Base-by-base conservation (phyloP, 2,113 vertebrate species). In the Phoenicopterus ruber region DNA sequence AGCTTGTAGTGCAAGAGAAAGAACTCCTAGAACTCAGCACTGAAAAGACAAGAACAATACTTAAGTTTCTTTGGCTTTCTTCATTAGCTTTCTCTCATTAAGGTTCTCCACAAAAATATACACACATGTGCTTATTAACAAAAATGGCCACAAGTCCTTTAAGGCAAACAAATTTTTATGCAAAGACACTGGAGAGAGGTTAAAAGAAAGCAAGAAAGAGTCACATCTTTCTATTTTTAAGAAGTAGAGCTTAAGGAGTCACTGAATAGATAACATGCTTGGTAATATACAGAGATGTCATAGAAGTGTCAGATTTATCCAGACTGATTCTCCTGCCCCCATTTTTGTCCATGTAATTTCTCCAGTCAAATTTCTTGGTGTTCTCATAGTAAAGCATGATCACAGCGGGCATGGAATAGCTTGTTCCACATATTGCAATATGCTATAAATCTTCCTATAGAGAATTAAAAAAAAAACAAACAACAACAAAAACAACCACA, bases 321-420 rank as follows among this genome's bases (percentile, higher is more conserved):
- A 57, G 21, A 22, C 12, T 49, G 20, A 46, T 61, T 44, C 29
- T 47, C 42, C 82, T 78, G 59, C 29, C 42, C 70, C 36, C 20
- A 3, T 55, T 91, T 85, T 91, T 59, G 77, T 29, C 40, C 81
- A 52, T 62, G 40, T 47, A 36, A 86, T 69, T 86, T 81, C 50
- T 91, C n/a, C 61, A 73, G n/a, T 9, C 32, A 94, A 54, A 82
- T 22, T 62, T 47, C 87, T 78, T 62, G 42, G 49, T 72, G 13
- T 88, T 81, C 85, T 96, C 87, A 90, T 59, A 95, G 92, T 85
- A 65, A 96, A 82, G 80, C 47, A 59, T 4, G 42, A 84, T 62
- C 42, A 63, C 28, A n/a, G 52, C 61, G 52, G 85, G 24, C 66
- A 86, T 9, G 50, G n/a, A 72, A 91, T 93, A 94, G 6, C 46